Conservation (phyloP, 1,140 invertebrate species). For the Procambarus clarkii region DNA sequence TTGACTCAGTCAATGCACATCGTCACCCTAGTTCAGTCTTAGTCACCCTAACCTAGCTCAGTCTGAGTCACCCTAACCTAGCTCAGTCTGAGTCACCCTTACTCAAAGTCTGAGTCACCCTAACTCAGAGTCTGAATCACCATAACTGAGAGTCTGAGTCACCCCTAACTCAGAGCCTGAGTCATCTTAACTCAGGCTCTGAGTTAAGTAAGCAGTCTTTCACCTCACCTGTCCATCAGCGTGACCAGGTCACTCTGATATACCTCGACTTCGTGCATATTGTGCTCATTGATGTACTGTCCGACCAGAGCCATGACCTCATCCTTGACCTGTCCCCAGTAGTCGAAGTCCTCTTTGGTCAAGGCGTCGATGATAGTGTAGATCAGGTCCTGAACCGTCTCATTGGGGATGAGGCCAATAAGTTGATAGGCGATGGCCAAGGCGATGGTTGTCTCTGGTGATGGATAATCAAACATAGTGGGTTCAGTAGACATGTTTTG, state of each 20-base stretch:
- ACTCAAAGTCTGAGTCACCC: too few species aligned
- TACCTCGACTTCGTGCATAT: slow-evolving; percentile 66
- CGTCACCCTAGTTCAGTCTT: too few species aligned
- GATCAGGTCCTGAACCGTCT: slow-evolving; percentile 53
- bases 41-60: too few species aligned
- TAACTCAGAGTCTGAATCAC: too few species aligned
- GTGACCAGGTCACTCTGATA: slow-evolving; percentile 55
- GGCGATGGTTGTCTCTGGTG: slow-evolving; percentile 65
- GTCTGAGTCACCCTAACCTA: too few species aligned
- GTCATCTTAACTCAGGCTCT: too few species aligned
- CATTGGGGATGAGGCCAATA: slow-evolving; percentile 41
- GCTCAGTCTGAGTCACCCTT: too few species aligned
- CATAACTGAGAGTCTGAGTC: too few species aligned
- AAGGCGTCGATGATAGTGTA: slow-evolving; percentile 50
- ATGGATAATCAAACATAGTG: too few species aligned
- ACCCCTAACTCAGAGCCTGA: too few species aligned
- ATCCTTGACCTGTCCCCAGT: slow-evolving; percentile 71
- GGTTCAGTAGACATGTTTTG: too few species aligned
- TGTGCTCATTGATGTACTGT: slow-evolving; percentile 67
- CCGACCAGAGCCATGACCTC: slow-evolving; percentile 60
- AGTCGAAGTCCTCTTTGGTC: slow-evolving; percentile 64
- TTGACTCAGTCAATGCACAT: too few species aligned
- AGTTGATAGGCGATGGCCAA: slow-evolving; percentile 58
- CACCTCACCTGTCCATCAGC: slow-evolving; percentile 61
- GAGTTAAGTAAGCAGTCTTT: neutral